phyloP scores from a whole-genome alignment of 2,113 vertebrate genomes.

The Actenoides lindsayi region DNA sequence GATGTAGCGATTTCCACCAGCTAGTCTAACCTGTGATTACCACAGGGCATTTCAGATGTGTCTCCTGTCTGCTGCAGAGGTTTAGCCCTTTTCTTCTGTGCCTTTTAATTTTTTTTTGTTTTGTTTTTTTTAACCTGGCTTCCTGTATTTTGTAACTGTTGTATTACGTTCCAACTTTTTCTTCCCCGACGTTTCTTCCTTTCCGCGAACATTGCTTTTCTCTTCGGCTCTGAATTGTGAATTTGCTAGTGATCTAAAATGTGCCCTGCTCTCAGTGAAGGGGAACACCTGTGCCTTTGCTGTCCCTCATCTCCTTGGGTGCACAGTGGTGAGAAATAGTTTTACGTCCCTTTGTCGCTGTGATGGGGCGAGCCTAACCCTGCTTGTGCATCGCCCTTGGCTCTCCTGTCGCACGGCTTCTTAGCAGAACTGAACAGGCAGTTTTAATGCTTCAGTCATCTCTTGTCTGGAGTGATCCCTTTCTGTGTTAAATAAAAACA shows the following conservation, averaged over 20 bases:
- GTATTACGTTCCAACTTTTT: background rate
- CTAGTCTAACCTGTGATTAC: background rate
- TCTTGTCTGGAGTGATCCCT: background rate
- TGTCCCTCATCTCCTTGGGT: background rate
- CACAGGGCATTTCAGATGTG: background rate
- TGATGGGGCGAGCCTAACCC: accelerated
- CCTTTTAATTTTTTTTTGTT: background rate
- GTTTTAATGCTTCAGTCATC: accelerated
- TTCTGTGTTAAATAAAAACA: background rate
- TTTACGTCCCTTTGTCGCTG: accelerated
- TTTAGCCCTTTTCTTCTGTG: background rate
- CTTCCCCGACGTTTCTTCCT: background rate
- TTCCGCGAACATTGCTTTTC: background rate
- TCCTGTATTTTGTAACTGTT: background rate
- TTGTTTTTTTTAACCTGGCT: background rate
- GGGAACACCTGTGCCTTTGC: background rate
- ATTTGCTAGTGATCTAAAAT: background rate
- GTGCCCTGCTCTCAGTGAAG: accelerated
- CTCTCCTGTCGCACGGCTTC: background rate
- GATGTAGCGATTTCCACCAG: accelerated
- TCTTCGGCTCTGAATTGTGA: background rate
- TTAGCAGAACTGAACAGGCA: background rate
- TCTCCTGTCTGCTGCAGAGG: background rate
- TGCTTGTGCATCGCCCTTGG: accelerated
- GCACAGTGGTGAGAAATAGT: background rate